A percentile compares a stretch with the other conserved stretches of the same genome.
Evolutionary conservation across 2,797 vertebrate genomes (phyloP).

Genomic region (Toxotes lorentzi): DNA sequence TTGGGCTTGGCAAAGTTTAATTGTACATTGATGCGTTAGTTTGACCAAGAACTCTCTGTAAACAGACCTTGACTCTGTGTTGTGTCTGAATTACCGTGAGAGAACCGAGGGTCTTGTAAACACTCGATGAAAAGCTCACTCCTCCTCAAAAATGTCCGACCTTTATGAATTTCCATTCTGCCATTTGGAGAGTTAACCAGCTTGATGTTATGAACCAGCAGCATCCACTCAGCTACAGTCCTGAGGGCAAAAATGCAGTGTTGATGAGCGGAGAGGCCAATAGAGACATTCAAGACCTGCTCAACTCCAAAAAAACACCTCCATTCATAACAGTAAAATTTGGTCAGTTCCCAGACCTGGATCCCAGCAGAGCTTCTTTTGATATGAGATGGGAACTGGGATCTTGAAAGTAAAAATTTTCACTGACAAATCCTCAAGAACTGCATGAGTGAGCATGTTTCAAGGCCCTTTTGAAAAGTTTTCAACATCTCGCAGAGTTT

Average conservation of each 20-base stretch:
- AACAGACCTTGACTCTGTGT: conserved; percentile 6
- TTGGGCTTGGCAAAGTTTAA: neutral
- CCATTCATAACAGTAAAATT: conserved; percentile 13
- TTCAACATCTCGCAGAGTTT: conserved; percentile 34
- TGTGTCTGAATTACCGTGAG: neutral
- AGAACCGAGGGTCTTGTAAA: neutral
- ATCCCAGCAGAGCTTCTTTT: conserved; percentile 33
- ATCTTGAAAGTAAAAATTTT: conserved; percentile 36
- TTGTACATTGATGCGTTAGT: neutral
- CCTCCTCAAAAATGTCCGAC: neutral
- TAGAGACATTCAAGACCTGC: neutral
- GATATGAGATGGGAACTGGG: conserved; percentile 16
- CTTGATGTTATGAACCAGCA: neutral
- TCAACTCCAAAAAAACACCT: neutral
- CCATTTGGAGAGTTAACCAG: neutral
- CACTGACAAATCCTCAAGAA: conserved; percentile 36
- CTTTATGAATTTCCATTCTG: neutral
- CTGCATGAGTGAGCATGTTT: conserved; percentile 38
- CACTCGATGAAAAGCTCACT: neutral
- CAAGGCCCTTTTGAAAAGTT: conserved; percentile 35
- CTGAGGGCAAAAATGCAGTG: conserved; percentile 4
- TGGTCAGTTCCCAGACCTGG: conserved; percentile 8
- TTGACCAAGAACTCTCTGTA: neutral
- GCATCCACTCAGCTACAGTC: neutral
- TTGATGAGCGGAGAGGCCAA: conserved; percentile 10